These are phyloP conservation scores for Ophion costatus DNA, from an alignment of 2,888 invertebrate genomes.

Conservation along the genomic window DNA sequence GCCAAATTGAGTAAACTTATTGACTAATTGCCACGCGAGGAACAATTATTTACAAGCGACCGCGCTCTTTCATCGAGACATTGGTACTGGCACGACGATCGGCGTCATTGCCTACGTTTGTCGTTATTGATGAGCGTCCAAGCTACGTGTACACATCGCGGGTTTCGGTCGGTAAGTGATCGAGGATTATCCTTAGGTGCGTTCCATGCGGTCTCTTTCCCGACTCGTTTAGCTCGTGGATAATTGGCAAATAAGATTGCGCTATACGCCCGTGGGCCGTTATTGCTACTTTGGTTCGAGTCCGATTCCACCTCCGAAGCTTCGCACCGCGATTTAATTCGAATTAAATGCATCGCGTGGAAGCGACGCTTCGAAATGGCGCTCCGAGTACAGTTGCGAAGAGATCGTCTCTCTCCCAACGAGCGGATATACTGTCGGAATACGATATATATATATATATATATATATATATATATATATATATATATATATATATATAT, in stretches of 20 bases:
- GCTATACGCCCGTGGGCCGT: neutral
- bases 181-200: neutral
- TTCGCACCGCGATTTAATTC: neutral
- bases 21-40: neutral
- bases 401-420: neutral
- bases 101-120: neutral
- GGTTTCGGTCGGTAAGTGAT: neutral
- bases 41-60: neutral
- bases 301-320: slow-evolving; percentile 3
- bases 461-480: no score
- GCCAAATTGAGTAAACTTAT: neutral
- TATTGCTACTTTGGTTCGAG: neutral
- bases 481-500: no score
- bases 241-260: neutral
- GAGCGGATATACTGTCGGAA: neutral
- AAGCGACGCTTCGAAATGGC: no score
- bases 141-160: no score
- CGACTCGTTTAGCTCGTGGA: no score
- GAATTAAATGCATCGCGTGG: no score
- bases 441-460: no score
- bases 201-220: neutral
- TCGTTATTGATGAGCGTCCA: no score
- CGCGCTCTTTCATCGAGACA: neutral
- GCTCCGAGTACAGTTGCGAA: neutral
- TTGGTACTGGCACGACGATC: neutral